These are phyloP conservation scores for Lamproptera curius DNA, from an alignment of 2,888 invertebrate species.

Conservation along the genomic window DNA sequence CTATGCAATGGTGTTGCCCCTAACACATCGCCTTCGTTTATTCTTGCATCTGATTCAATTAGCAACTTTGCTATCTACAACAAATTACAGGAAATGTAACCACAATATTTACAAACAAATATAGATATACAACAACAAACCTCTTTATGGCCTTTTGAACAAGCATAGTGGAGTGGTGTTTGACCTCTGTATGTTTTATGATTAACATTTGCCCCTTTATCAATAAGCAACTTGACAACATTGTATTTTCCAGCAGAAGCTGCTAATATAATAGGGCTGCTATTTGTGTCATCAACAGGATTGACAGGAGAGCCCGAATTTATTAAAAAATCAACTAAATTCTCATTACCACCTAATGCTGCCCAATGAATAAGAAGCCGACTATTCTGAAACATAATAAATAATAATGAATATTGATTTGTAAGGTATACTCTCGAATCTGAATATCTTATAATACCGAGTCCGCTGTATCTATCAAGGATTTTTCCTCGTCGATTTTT, in stretches of 20 bases:
- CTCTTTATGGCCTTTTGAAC: slow-evolving; percentile 88
- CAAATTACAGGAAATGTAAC: neutral
- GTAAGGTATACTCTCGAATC: no score
- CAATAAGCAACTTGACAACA: slow-evolving; percentile 81
- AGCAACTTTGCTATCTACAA: slow-evolving; percentile 82
- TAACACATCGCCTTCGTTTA: slow-evolving; percentile 80
- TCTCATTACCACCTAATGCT: slow-evolving; percentile 85
- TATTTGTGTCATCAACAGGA: slow-evolving; percentile 84
- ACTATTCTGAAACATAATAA: slow-evolving; percentile 78
- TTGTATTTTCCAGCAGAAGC: slow-evolving; percentile 86
- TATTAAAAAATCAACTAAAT: slow-evolving; percentile 83
- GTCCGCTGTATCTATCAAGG: slow-evolving; percentile 47
- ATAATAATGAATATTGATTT: no score
- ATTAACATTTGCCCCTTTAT: slow-evolving; percentile 85
- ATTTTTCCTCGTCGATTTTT: slow-evolving; percentile 74
- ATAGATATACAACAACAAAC: slow-evolving; percentile 64
- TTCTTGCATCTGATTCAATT: slow-evolving; percentile 81
- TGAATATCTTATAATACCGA: no score
- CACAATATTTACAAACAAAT: neutral
- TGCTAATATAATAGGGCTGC: slow-evolving; percentile 89
- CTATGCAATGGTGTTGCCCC: slow-evolving; percentile 80
- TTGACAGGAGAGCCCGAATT: slow-evolving; percentile 83
- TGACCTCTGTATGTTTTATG: slow-evolving; percentile 85
- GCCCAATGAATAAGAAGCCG: slow-evolving; percentile 90
- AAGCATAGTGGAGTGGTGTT: slow-evolving; percentile 90